These are phyloP conservation scores for Anolis carolinensis DNA, from an alignment of 2,113 vertebrate genomes.

Conservation along the genomic window DNA sequence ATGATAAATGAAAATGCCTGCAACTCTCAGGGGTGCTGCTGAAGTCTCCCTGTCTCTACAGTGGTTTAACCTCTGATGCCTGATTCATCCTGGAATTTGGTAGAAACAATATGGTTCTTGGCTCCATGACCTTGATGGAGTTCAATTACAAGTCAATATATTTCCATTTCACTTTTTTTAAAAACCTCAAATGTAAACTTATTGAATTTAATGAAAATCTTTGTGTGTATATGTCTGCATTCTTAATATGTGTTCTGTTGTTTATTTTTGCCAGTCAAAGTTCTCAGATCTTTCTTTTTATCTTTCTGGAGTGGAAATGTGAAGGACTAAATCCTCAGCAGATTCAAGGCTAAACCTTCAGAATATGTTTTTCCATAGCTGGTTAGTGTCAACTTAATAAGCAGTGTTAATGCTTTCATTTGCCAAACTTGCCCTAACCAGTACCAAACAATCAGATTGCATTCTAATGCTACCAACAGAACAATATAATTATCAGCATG, in stretches of 20 bases:
- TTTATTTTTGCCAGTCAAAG: background rate
- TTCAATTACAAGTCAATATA: background rate
- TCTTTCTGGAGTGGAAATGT: constrained; percentile 32
- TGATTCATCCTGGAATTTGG: background rate
- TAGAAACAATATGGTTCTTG: background rate
- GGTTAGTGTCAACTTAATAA: constrained; percentile 16
- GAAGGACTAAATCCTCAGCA: constrained; percentile 4
- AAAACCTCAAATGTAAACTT: background rate
- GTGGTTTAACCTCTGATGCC: too few species aligned
- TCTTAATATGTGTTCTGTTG: background rate
- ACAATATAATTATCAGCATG: constrained; percentile 54
- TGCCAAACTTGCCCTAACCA: constrained; percentile 67
- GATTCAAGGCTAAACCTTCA: constrained; percentile 1
- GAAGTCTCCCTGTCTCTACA: too few species aligned
- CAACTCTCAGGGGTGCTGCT: too few species aligned
- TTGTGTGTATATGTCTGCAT: too few species aligned
- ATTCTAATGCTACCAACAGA: constrained; percentile 54
- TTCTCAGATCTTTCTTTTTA: constrained; percentile 18
- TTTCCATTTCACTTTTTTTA: background rate
- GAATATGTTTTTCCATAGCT: constrained; percentile 11
- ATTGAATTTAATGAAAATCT: background rate
- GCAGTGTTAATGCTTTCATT: constrained; percentile 38
- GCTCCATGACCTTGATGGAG: background rate
- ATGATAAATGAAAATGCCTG: too few species aligned
- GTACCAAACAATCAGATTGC: constrained; percentile 61